Evolutionary conservation across 2,113 vertebrate genomes (phyloP).

Genomic region (Fulmarus glacialis): DNA sequence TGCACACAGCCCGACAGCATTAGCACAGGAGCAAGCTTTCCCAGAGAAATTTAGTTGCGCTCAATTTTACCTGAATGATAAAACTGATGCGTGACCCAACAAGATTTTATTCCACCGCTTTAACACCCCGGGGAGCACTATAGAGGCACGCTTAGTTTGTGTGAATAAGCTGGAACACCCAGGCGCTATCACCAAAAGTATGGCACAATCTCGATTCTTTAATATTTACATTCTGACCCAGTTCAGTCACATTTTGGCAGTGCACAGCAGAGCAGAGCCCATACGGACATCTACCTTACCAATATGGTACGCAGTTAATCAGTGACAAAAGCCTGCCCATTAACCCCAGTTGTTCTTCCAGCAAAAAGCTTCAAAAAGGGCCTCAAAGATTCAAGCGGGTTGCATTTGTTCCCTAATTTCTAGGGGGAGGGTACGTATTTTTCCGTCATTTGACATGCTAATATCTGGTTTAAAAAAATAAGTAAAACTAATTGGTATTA

Average conservation of each 20-base stretch:
- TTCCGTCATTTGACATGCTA: background rate
- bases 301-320: background rate
- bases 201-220: background rate
- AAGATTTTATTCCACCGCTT: background rate
- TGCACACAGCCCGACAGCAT: background rate
- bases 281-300: background rate
- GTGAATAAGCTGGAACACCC: background rate
- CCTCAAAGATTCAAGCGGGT: background rate
- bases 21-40: background rate
- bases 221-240: background rate
- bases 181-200: background rate
- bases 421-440: background rate
- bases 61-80: background rate
- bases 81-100: background rate
- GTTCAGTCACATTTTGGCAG: background rate
- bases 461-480: background rate
- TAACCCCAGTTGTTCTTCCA: background rate
- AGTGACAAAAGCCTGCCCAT: background rate
- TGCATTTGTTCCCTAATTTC: background rate
- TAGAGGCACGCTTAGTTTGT: rapidly evolving
- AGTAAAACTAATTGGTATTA: background rate
- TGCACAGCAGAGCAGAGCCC: background rate
- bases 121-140: background rate
- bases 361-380: background rate
- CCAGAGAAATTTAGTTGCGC: background rate